Base-by-base conservation (phyloP, 1,140 invertebrate species). In the Drosophila lowei region DNA sequence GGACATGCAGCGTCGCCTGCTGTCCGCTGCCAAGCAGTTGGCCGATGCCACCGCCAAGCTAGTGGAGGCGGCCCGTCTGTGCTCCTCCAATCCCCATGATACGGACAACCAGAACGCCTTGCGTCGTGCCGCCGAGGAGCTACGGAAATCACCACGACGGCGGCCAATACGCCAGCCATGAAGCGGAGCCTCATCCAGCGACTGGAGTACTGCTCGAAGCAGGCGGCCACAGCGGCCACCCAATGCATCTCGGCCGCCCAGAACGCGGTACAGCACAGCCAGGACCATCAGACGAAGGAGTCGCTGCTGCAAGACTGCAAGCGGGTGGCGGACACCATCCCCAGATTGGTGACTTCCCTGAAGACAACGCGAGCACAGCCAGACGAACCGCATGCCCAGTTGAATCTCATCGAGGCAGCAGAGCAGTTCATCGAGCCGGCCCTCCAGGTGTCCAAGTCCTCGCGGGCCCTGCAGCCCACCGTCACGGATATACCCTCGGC, bases 1-100 rank as follows among this genome's bases (percentile, higher is more conserved):
- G 0, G 97, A 99, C 52, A 93, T 97, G 15, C 98, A 99, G 86
- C 94, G 96, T 57, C 94, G 97, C 67, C 91, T 99, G 6, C 91
- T 99, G 44, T 97, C 97, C 0, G 98, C 98, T 0, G 97, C 98
- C 5, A 99, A 98, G 91, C 93, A 96, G 48, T 92, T 99, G 11
- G 98, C 98, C 2, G 98, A 99, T 92, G 98, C 98, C 6, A 99
- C 99, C 0, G 96, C 97, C 0, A 94, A 96, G 70, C 96, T 99
- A 95, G 98, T 99, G 2, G 98, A 99, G 91, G 98, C 98, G 2
- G 98, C 99, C 0, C 95, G 99, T 66, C 94, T 96, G 6, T 98
- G 97, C 92, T 97, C 97, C 11, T 95, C 94, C 28, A 95, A 95
- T 90, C 98, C 97, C 0, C 94, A 95, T 89, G 97, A 99, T 76